Conservation (phyloP, 1,140 invertebrate genomes). For the Tetragnatha versicolor region DNA sequence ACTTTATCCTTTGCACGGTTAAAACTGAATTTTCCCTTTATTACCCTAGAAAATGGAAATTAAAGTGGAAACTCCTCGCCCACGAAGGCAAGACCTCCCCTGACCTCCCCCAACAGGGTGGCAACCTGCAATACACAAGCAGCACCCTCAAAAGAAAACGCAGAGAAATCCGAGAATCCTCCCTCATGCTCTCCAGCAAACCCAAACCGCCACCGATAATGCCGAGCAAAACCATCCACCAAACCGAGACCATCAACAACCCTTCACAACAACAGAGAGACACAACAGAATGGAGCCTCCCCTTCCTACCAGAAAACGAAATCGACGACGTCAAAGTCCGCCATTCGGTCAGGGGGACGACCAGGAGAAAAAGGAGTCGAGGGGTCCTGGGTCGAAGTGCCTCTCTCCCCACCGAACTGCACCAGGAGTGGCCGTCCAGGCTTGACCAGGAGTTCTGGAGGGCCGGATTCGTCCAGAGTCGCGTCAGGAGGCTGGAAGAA, state of each 20-base stretch:
- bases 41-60: background rate
- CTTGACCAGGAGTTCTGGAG: constrained; percentile 37
- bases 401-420: constrained; percentile 8
- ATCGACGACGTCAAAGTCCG: background rate
- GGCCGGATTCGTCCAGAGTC: constrained; percentile 18
- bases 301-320: background rate
- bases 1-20: no score
- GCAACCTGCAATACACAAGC: constrained; percentile 24
- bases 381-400: no score
- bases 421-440: background rate
- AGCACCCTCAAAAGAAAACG: constrained; percentile 5
- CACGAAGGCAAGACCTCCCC: background rate
- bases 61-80: constrained; percentile 9
- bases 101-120: background rate
- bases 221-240: background rate
- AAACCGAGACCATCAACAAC: background rate
- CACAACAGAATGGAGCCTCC: no score
- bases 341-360: constrained; percentile 17
- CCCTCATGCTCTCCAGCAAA: no score
- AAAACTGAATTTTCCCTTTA: no score
- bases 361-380: background rate
- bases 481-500: constrained; percentile 36
- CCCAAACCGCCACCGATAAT: no score
- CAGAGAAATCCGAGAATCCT: background rate
- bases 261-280: no score